Percentiles rank a stretch among this genome's conserved stretches.
Evolutionary conservation across 2,113 vertebrate species (phyloP).

Genomic region (Toxostoma redivivum): DNA sequence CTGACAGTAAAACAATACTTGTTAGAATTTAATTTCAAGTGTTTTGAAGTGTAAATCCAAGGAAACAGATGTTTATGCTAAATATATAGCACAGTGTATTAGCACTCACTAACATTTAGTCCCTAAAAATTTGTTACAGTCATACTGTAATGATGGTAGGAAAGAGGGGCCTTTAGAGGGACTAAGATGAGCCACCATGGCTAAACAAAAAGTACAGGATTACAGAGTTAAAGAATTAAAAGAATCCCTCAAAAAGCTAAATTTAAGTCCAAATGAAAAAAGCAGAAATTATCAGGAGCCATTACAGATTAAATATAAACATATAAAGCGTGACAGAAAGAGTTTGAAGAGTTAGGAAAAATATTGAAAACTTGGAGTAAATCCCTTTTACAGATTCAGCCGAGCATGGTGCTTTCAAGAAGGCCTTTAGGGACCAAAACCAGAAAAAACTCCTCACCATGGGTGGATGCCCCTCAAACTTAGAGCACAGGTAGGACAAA

Average conservation of each 20-base stretch:
- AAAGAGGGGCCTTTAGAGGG: neutral
- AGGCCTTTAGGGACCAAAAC: neutral
- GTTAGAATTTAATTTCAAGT: neutral
- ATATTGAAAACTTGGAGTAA: neutral
- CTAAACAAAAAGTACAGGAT: neutral
- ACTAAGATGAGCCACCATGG: neutral
- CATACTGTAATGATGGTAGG: neutral
- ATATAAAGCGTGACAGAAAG: neutral
- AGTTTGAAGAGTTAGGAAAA: neutral
- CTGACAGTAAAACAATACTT: neutral
- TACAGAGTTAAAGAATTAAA: neutral
- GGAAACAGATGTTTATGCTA: neutral
- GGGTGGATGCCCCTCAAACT: fast-evolving
- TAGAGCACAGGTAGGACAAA: neutral
- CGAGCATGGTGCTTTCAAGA: neutral
- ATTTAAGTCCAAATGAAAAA: neutral
- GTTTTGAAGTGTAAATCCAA: neutral
- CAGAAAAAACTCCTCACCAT: neutral
- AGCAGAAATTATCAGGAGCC: neutral
- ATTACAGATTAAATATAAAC: neutral
- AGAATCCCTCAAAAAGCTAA: neutral
- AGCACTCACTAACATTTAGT: neutral
- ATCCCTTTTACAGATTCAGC: neutral
- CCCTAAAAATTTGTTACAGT: neutral
- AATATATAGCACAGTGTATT: neutral